Evolutionary conservation across 2,113 vertebrate genomes (phyloP), one percentile per base, ranked within the genome.

Genomic region (Tringa solitaria): DNA sequence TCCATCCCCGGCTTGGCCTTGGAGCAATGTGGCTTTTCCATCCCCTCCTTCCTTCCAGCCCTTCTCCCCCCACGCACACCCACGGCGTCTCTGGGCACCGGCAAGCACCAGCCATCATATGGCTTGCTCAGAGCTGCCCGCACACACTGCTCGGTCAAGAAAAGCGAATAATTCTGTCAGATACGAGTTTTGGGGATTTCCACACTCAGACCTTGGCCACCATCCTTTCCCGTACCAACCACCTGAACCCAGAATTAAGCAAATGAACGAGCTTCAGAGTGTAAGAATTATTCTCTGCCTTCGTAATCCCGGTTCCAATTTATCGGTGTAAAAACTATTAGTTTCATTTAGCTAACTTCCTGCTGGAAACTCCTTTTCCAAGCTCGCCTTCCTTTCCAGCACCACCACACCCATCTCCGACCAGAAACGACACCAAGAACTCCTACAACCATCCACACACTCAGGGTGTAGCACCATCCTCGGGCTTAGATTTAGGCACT

Each of bases 281-380:
- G 0, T 57, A 50, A 74, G 70, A 87, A 87, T 73, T 27, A 35
- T 50, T 85, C 46, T 17, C 56, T 89, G 85, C 77, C 32, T 89
- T 59, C 54, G 80, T 81, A 94, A 97, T 87, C 79, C 75, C 79
- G 24, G n/a, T 84, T 95, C 68, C 75, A 96, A 89, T 86, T 81
- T 72, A 75, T 26, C 12, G 3, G 72, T 56, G 33, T 28, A 48
- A 83, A 87, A 85, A 35, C 48, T 26, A 64, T 30, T 59, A 43
- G n/a, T 57, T 95, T 88, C 67, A 15, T 80, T 94, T 69, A 72
- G 70, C 48, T 88, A 27, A 21, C 43, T 81, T 57, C 74, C 79
- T 41, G 33, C 6, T 70, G 81, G 68, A 87, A 94, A 86, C 30
- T 80, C 74, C 46, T 93, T 85, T 91, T 37, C 74, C 61, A 80